Conservation (phyloP, 2,797 vertebrate genomes). For the Phrynocephalus vlangalii region DNA sequence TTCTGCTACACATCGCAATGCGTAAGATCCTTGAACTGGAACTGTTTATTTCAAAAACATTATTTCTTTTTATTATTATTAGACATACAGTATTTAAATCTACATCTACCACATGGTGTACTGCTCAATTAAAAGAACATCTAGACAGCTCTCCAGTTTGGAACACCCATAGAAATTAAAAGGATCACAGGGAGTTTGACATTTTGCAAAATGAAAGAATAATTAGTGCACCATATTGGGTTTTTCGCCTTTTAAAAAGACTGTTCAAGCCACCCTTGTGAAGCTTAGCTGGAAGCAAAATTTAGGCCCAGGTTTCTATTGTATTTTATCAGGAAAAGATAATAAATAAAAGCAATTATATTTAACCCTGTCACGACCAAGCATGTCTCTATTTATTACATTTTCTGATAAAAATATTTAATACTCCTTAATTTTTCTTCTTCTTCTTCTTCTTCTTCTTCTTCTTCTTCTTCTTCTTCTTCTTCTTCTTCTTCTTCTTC, state of each 20-base stretch:
- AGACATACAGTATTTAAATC: constrained; percentile 58
- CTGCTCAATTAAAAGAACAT: constrained; percentile 71
- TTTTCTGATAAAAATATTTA: not conserved
- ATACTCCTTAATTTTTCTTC: not conserved
- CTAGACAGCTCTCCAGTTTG: constrained; percentile 74
- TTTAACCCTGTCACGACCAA: constrained; percentile 57
- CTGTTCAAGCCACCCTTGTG: constrained; percentile 69
- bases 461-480: no score
- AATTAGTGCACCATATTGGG: constrained; percentile 77
- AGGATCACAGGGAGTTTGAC: constrained; percentile 81
- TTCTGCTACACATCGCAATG: constrained; percentile 41
- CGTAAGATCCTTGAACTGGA: constrained; percentile 31
- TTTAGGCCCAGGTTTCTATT: constrained; percentile 70
- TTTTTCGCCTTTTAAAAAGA: constrained; percentile 75
- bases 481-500: no score
- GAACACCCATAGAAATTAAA: constrained; percentile 82
- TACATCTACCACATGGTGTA: constrained; percentile 64
- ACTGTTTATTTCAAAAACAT: not conserved
- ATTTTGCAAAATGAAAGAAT: constrained; percentile 82
- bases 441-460: not conserved
- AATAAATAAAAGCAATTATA: not conserved
- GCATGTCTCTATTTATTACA: not conserved
- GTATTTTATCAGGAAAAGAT: constrained; percentile 54
- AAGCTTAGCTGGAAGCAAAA: constrained; percentile 71
- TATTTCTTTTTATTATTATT: constrained; percentile 52